Base-by-base conservation (phyloP, 2,888 invertebrate species). In the Fragum fragum region DNA sequence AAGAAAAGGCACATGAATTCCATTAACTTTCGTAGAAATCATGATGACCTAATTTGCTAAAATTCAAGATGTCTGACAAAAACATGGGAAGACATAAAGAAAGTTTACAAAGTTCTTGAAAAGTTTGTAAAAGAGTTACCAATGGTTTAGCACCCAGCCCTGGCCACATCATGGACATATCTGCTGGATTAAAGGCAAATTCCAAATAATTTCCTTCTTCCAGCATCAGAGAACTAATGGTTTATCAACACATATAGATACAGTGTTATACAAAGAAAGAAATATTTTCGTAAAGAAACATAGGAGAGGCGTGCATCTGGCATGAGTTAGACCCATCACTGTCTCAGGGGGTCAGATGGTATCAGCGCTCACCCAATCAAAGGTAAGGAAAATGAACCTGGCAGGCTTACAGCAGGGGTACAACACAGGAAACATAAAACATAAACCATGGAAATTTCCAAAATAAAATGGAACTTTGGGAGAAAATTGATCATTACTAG, bases 111-210 rank as follows among this genome's bases (percentile, higher is more conserved):
- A 68, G 23, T 14, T 66, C 1, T 66, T n/a, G 7, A 23, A 66
- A 66, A 42, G 66, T 66, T 39, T 66, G 18, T 21, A 18, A 79
- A 79, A 70, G 70, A 57, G 32, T 81, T 86, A 86, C 86, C 86
- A 86, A 68, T 55, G 81, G 86, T 77, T 86, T 86, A 39, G 83
- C 83, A 81, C 83, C 86, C 57, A 86, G 74, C 63, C 83, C 86
- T 52, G 83, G 83, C 86, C 86, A 86, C 86, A 86, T 86, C 79
- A 86, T 81, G 47, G 86, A 83, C 85, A 85, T 83, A 42, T 77
- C 73, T 36, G 74, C 66, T 66, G 76, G 82, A 81, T 85, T 82
- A 73, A 81, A 79, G 42, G 82, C 78, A 82, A 83, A 82, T 74
- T 78, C 82, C 72, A 85, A 63, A 73, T 85, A 81, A 73, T 80